phyloP scores from a whole-genome alignment of 2,113 vertebrate species.

The Colossoma macropomum region DNA sequence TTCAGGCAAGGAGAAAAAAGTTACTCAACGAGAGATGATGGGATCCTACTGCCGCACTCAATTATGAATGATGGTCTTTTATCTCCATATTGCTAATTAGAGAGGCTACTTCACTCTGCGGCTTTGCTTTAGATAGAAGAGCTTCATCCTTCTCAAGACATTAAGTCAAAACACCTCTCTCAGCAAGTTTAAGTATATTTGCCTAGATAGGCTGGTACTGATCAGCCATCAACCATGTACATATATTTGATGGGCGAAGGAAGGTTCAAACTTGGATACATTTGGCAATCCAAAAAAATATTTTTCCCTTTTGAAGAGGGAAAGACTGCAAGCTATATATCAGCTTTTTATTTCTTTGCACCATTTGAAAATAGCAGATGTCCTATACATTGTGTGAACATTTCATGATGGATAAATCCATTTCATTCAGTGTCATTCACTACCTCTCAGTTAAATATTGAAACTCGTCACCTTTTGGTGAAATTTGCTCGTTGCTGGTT shows the following conservation, averaged over 20 bases:
- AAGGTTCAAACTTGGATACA: not conserved
- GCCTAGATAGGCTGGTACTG: not conserved
- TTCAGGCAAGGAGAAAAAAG: slow-evolving; percentile 66
- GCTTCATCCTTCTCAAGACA: slow-evolving; percentile 4
- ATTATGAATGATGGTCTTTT: slow-evolving; percentile 80
- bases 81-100: slow-evolving; percentile 76
- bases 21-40: slow-evolving; percentile 66
- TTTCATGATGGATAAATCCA: too few relatives aligned
- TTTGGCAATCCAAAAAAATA: not conserved
- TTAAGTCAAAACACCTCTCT: slow-evolving; percentile 10
- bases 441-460: too few relatives aligned
- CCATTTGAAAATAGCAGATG: too few relatives aligned
- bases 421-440: too few relatives aligned
- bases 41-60: slow-evolving; percentile 69
- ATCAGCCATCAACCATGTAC: not conserved
- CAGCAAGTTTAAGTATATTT: not conserved
- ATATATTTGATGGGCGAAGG: not conserved
- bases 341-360: too few relatives aligned
- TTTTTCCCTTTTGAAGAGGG: too few relatives aligned
- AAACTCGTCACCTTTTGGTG: too few relatives aligned
- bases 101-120: slow-evolving; percentile 54
- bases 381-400: too few relatives aligned
- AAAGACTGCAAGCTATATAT: too few relatives aligned
- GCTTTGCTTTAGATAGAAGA: slow-evolving; percentile 39
- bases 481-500: too few relatives aligned